Base-by-base conservation (phyloP, 2,888 invertebrate genomes). In the Tanytarsus gracilentus region DNA sequence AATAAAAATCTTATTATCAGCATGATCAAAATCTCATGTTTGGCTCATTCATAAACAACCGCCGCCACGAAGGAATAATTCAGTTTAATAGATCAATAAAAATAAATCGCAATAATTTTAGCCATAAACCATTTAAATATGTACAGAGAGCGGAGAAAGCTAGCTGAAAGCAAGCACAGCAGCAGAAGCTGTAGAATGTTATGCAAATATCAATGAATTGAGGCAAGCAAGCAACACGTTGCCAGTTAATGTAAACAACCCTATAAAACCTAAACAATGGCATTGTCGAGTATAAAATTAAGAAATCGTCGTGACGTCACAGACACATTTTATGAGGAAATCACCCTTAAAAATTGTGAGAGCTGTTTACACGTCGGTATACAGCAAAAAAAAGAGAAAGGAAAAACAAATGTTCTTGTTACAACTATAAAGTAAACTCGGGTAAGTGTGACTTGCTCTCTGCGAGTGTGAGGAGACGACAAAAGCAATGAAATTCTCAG, bases 171-270 rank as follows among this genome's bases (percentile, higher is more conserved):
- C n/a, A n/a, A n/a, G n/a, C 33, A 11, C 33, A 11, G 9, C 33
- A 29, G 9, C 5, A 7, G 29, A 29, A 29, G 7, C 5, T 7
- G 11, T 5, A 4, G n/a, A 33, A 33, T 11, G 9, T 33, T 33
- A 44, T 44, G 44, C 44, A 44, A 44, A 44, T 23, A 18, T 23
- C 18, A 44, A 44, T 44, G 23, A 44, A 4, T 7, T 4, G 53
- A 53, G n/a, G n/a, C n/a, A n/a, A n/a, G n/a, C n/a, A n/a, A 53
- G 36, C 53, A 53, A 53, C 53, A 53, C 53, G 53, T 53, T 52
- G 52, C 30, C 16, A 33, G 16, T 52, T 29, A 5, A 33, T 27
- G 11, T 26, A 25, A 49, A 49, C 25, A 49, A 49, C 11, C 6
- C 8, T 26, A 25, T 26, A 44, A 44, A 44, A 26, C 26, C 8